Percentiles rank a stretch among this genome's conserved stretches.
Evolutionary conservation across 2,113 vertebrate genomes (phyloP).

Genomic region (Psittacula cyanocephala): DNA sequence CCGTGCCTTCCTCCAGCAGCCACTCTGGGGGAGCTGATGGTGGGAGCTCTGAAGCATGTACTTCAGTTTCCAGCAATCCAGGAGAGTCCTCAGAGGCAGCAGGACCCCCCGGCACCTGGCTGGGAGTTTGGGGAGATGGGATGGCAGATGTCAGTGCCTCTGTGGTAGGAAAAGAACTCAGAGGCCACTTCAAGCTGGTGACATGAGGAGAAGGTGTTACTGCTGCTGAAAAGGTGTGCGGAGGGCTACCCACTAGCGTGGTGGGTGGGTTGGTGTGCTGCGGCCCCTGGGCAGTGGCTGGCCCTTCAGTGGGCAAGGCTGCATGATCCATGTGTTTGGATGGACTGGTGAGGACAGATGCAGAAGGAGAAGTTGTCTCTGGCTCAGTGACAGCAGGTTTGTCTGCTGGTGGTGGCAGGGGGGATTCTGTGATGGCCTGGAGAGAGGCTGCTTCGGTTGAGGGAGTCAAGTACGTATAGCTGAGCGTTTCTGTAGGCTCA

Average conservation of each 20-base stretch:
- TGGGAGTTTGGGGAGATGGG: slow-evolving; percentile 39
- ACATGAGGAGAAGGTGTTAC: slow-evolving; percentile 42
- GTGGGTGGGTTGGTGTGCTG: slow-evolving; percentile 5
- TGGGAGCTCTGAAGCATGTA: slow-evolving; percentile 50
- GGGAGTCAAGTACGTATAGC: background rate
- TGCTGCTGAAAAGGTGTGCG: background rate
- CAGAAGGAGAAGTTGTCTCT: slow-evolving; percentile 25
- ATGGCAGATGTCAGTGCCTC: slow-evolving; percentile 53
- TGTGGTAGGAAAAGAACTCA: slow-evolving; percentile 10
- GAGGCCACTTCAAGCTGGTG: slow-evolving; percentile 40
- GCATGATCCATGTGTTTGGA: background rate
- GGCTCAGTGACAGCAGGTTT: slow-evolving; percentile 53
- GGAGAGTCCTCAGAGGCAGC: slow-evolving; percentile 60
- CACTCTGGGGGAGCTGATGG: slow-evolving; percentile 39
- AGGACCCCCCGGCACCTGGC: slow-evolving; percentile 8
- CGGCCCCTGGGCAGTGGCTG: background rate
- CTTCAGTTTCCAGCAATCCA: slow-evolving; percentile 43
- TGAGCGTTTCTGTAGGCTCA: background rate
- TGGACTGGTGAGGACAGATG: background rate
- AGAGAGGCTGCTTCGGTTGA: slow-evolving; percentile 7
- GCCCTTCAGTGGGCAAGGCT: slow-evolving; percentile 7
- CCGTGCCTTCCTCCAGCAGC: slow-evolving; percentile 52
- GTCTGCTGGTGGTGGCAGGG: slow-evolving; percentile 47
- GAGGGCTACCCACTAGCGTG: background rate
- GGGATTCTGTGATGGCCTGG: slow-evolving; percentile 19